Percentiles rank a stretch among this genome's conserved stretches.
Conservation (phyloP, 37 sponge, comb jelly and placozoan species). For the Chondrosia reniformis region DNA sequence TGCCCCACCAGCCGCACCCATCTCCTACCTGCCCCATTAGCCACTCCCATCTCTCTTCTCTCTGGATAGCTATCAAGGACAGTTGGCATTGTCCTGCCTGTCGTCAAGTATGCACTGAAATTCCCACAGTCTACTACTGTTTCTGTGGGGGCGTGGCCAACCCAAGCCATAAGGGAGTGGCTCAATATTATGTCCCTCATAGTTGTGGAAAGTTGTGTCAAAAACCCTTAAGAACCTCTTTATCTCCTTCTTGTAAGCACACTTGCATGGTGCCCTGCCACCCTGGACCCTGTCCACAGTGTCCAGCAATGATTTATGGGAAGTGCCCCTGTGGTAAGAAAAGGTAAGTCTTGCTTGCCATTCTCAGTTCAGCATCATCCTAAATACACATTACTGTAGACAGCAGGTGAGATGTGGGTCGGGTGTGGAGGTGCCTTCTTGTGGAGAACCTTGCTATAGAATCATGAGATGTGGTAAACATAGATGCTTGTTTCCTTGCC, state of each 20-base stretch:
- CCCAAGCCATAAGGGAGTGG: slow-evolving; percentile 12
- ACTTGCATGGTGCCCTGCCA: slow-evolving; percentile 53
- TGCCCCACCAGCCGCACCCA: too few relatives aligned
- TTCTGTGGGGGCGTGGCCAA: slow-evolving; percentile 76
- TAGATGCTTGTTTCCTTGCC: slow-evolving; percentile 51
- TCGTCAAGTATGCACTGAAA: slow-evolving; percentile 1
- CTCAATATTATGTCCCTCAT: slow-evolving; percentile 39
- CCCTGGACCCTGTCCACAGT: slow-evolving; percentile 81
- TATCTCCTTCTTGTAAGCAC: slow-evolving; percentile 26
- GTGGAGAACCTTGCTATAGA: slow-evolving; percentile 56
- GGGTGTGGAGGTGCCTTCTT: slow-evolving; percentile 28
- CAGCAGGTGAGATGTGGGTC: slow-evolving; percentile 53
- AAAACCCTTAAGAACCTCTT: slow-evolving; percentile 37
- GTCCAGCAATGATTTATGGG: slow-evolving; percentile 53
- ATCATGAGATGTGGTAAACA: slow-evolving; percentile 57
- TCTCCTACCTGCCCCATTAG: too few relatives aligned
- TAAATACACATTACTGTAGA: neutral
- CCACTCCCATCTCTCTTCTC: too few relatives aligned
- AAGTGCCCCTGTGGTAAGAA: slow-evolving; percentile 71
- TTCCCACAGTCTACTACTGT: slow-evolving; percentile 78
- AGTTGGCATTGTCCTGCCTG: slow-evolving; percentile 85
- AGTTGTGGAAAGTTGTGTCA: slow-evolving; percentile 72
- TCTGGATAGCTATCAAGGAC: too few relatives aligned
- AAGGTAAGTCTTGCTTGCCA: slow-evolving; percentile 18
- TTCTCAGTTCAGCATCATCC: neutral